These are phyloP conservation scores for Zaprionus gabonicus DNA, from an alignment of 1,140 invertebrate species.

Conservation along the genomic window DNA sequence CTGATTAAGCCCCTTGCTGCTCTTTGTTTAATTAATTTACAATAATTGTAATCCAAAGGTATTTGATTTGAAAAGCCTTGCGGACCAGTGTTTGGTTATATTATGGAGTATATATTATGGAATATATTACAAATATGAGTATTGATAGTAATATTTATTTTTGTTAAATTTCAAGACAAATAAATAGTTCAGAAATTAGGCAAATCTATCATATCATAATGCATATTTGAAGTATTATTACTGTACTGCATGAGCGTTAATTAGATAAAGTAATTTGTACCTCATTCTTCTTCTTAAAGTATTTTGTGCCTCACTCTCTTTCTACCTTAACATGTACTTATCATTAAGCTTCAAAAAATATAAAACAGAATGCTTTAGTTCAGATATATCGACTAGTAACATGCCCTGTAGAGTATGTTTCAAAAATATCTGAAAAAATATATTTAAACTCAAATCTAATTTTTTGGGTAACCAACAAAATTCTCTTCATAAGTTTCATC, in stretches of 20 bases:
- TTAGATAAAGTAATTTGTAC: neutral
- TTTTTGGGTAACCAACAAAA: neutral
- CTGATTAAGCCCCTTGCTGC: slow-evolving; percentile 17
- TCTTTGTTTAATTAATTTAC: slow-evolving; percentile 39
- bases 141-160: slow-evolving; percentile 18
- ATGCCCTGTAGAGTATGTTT: neutral
- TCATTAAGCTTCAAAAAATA: neutral
- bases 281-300: neutral
- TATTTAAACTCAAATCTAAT: neutral
- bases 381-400: neutral
- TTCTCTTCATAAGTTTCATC: neutral
- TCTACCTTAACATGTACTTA: neutral
- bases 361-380: no score
- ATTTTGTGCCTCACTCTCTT: no score
- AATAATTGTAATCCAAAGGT: no score
- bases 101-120: no score
- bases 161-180: neutral
- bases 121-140: no score
- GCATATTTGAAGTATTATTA: neutral
- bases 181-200: neutral
- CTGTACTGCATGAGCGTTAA: neutral
- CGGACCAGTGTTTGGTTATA: no score
- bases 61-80: neutral
- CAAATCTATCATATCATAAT: neutral
- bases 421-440: neutral